Base-by-base conservation (phyloP, 2,888 invertebrate genomes). In the Erebia epiphron region DNA sequence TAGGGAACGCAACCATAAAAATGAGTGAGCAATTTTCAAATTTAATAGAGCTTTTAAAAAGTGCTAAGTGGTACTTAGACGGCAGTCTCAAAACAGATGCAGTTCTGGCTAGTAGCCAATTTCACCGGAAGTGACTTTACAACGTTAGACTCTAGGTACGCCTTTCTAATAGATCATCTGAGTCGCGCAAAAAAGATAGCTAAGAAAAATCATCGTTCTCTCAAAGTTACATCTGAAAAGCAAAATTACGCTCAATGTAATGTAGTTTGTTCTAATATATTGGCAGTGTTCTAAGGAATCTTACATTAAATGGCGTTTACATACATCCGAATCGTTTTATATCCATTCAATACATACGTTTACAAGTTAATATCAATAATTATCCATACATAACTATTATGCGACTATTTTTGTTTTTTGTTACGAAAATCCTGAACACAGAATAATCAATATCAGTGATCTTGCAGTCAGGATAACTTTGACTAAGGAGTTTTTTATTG, bases 201-300 rank as follows among this genome's bases (percentile, higher is more conserved):
- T 35, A 35, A 35, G 35, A 35, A 35, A 35, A 35, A 35, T 35
- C 35, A 35, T 35, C 35, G 7, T 7, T 5, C 9, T 16, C 16
- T 1, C 16, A 16, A 52, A 16, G 54, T 54, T 54, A 35, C 35
- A 35, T n/a, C n/a, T 8, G 1, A 41, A 60, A 16, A 41, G 61
- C 61, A 61, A 61, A 43, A 43, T 61, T 16, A 61, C 35, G 11
- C 11, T 2, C 43, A 18, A 43, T n/a, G 13, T 1, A 43, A 5
- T 46, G 8, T 62, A 18, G 26, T 68, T 62, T 46, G n/a, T 68
- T 60, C 49, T 66, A 52, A 70, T 49, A 41, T 68, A 72, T 57
- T 73, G 74, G 74, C 74, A 74, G 74, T 74, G 74, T 70, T 73
- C 57, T 66, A 63, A 60, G 57, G 66, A 56, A 41, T 57, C 66